A percentile compares a stretch with the other conserved stretches of the same genome.
Conservation (phyloP, 1,140 invertebrate species). For the Drosophila kepulauana region DNA sequence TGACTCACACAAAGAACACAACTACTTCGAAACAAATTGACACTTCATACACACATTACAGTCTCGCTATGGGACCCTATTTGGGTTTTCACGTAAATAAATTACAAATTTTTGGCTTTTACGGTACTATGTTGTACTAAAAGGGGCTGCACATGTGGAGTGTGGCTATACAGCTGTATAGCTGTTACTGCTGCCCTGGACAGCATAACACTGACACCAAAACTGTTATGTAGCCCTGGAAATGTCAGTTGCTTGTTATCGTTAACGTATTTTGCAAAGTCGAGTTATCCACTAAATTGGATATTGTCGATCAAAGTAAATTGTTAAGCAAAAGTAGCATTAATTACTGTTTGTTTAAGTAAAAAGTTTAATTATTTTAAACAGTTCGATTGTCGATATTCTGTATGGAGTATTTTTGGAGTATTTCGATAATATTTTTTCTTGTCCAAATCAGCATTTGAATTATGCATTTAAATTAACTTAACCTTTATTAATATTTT, state of each 20-base stretch:
- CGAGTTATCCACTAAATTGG: neutral
- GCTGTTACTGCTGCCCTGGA: neutral
- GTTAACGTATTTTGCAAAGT: neutral
- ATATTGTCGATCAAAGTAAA: neutral
- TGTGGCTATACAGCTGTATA: slow-evolving; percentile 22
- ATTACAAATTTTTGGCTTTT: slow-evolving; percentile 53
- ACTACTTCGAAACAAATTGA: slow-evolving; percentile 19
- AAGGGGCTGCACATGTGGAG: slow-evolving; percentile 50
- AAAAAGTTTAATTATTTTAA: no score
- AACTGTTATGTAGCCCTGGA: neutral
- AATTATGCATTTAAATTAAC: no score
- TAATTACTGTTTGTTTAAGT: no score
- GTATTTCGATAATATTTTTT: no score
- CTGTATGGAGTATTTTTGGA: no score
- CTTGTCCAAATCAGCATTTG: no score
- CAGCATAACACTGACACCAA: neutral
- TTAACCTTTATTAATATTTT: no score
- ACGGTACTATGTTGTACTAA: slow-evolving; percentile 46
- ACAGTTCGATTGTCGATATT: no score
- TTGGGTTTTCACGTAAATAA: slow-evolving; percentile 43
- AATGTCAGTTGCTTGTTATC: neutral
- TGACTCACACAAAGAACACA: slow-evolving; percentile 40
- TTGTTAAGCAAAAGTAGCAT: neutral
- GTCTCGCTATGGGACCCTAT: neutral
- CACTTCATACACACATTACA: slow-evolving; percentile 10